Evolutionary conservation across 2,888 invertebrate genomes (phyloP), one percentile per base, ranked within the genome.

Genomic region (Epirrhoe alternata): DNA sequence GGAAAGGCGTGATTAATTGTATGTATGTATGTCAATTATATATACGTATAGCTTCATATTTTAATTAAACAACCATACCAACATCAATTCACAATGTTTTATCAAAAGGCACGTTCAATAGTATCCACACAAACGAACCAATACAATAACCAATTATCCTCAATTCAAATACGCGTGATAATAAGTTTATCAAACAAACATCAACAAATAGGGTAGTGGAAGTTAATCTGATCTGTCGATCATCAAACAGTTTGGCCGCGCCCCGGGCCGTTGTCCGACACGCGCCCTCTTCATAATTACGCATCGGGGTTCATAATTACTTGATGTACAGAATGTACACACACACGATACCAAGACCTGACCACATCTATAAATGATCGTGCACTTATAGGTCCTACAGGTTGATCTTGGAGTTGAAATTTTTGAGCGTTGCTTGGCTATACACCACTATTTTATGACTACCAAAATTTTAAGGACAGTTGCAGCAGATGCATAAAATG

Each of bases 141-240:
- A 60, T 63, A 67, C 55, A 60, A 67, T 63, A 63, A 53, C 60
- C 59, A 68, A 68, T 68, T 64, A 68, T 67, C 62, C 52, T 54
- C 59, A 64, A 70, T 62, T 59, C 69, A 73, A 67, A 70, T 71
- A 71, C 33, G 50, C 54, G 24, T 38, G 50, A 64, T 62, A 74
- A 70, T 70, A 71, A 66, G 53, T 69, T 68, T 68, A 66, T 61
- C 61, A 59, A 65, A 61, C 55, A 56, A 68, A 70, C 62, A 70
- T 64, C 53, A 70, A 71, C 67, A 73, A 73, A 73, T 69, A 66
- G 50, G 58, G 61, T 65, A 64, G 63, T 65, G 61, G 64, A 50
- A 70, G 66, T 70, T 77, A 78, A 83, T 81, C 75, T 70, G 69
- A 74, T 81, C 76, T 77, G 74, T 71, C 68, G 63, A 53, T 52